Evolutionary conservation across 1,140 invertebrate genomes (phyloP), one percentile per base, ranked within the genome.

Genomic region (Aphaenogaster rudis): DNA sequence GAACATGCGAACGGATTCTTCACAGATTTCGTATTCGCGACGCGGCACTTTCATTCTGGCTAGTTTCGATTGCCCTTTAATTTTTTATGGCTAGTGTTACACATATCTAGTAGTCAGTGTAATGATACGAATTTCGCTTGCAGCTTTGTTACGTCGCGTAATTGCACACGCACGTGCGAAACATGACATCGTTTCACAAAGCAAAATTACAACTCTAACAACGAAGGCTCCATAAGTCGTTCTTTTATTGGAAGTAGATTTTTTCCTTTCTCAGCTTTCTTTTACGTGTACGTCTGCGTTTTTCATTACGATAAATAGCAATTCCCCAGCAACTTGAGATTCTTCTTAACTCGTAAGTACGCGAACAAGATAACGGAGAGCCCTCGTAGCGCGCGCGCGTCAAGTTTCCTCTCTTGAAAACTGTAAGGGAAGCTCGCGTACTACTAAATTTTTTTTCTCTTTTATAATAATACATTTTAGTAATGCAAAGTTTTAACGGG

Each of bases 271-370:
- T 17, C 28, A n/a, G 33, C 36, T 81, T 54, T 28, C 11, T 3
- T 72, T 61, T 50, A 36, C 15, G 21, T 33, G 17, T 81, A 63
- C 2, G 33, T 48, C 39, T 48, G 7, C n/a, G 17, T 74, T 74
- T 82, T 82, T 61, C 33, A 48, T 82, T 82, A 82, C 52, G 28
- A 82, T 82, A 48, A 72, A 82, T 82, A 59, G 69, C 67, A 59
- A 59, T 74, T 74, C 54, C 45, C 54, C 69, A 42, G 39, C 80
- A 74, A 36, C 52, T 82, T 13, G 39, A 82, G 28, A 82, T 74
- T 82, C 39, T 74, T 82, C 39, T 81, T 81, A 80, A 67, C 77
- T 80, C 64, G 63, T 54, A 59, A 57, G n/a, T 48, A 59, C 67
- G 39, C 67, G 54, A 59, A 54, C 67, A 17, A 28, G 48, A 61